Conservation (phyloP, 2,113 vertebrate genomes). For the human (Homo sapiens) region GRCh38 chr1:230058001-230058500, state of each 20-base stretch:
- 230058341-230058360: not conserved
- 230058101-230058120: not conserved
- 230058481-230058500: not conserved
- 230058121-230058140: accelerated
- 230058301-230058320: not conserved
- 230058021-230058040: not conserved
- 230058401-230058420: not conserved
- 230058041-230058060: not conserved
- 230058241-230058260: not conserved
- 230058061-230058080: too few relatives aligned
- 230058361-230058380: not conserved
- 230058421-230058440: not conserved
- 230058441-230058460: not conserved
- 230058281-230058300: accelerated
- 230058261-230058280: too few relatives aligned
- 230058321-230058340: accelerated
- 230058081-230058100: not conserved
- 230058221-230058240: not conserved
- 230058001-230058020: not conserved
- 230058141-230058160: not conserved
- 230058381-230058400: not conserved
- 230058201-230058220: not conserved
- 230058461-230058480: too few relatives aligned
- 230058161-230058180: not conserved
- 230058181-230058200: not conserved